A percentile compares a stretch with the other conserved stretches of the same genome.
Evolutionary conservation across 2,888 invertebrate genomes (phyloP).

Genomic region (Hirtodrosophila duncani): DNA sequence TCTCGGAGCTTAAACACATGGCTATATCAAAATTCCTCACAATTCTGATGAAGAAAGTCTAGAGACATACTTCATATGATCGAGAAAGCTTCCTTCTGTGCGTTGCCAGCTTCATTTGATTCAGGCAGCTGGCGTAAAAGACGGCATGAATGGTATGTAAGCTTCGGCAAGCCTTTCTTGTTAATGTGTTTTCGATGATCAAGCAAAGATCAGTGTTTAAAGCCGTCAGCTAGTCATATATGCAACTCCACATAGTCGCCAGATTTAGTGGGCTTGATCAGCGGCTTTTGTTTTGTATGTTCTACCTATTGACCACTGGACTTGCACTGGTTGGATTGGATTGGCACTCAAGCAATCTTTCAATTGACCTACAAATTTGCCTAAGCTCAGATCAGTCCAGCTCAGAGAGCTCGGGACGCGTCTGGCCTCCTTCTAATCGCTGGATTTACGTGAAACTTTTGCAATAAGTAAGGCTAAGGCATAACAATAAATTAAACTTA

Average conservation of each 20-base stretch:
- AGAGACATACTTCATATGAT: too few species aligned
- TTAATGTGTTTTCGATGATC: not conserved
- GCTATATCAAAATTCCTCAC: too few species aligned
- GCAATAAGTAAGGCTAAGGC: slow-evolving; percentile 44
- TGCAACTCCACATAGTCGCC: slow-evolving; percentile 19
- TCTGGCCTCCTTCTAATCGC: slow-evolving; percentile 38
- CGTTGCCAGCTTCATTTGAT: too few species aligned
- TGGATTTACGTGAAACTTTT: slow-evolving; percentile 66
- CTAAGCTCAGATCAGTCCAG: slow-evolving; percentile 23
- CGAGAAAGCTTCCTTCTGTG: too few species aligned
- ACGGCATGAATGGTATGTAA: too few species aligned
- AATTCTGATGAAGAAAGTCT: too few species aligned
- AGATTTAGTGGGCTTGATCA: slow-evolving; percentile 38
- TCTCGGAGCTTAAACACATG: too few species aligned
- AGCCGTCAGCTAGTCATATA: slow-evolving; percentile 4
- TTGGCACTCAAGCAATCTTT: slow-evolving; percentile 51
- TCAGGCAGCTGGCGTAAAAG: too few species aligned
- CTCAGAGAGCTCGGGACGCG: slow-evolving; percentile 10
- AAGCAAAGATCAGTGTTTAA: not conserved
- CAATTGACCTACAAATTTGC: slow-evolving; percentile 69
- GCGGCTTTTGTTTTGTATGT: too few species aligned
- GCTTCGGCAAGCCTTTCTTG: too few species aligned
- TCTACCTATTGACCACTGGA: slow-evolving; percentile 1
- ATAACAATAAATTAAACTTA: slow-evolving; percentile 49
- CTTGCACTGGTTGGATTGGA: not conserved